Evolutionary conservation across 2,113 vertebrate genomes (phyloP), one percentile per base, ranked within the genome.

Genomic region (Ctenodactylus gundi): DNA sequence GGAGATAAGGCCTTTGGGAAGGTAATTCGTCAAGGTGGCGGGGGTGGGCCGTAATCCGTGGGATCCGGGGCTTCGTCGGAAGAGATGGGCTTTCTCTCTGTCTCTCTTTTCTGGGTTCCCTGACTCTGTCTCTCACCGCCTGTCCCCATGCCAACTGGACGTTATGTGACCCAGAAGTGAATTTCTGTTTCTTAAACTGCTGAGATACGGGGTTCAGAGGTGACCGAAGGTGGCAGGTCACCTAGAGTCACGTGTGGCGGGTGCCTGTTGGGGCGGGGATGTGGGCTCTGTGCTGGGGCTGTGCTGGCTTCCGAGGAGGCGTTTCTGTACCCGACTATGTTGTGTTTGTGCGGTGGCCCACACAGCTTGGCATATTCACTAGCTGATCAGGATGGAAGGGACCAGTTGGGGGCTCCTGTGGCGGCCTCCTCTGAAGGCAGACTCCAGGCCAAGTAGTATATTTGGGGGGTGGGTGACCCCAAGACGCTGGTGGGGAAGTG

Each of bases 171-270:
- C 6, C 12, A 55, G 64, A 53, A 36, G 41, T 7, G 10, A 41
- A n/a, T 15, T 53, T 51, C 7, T 31, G 1, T 51, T 70, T 36
- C 75, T 64, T 7, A 25, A n/a, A 9, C 34, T 29, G 9, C n/a
- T 13, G 53, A 44, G 23, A 55, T 15, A 1, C 2, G 31, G 60
- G 55, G 46, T 20, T 60, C 6, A 9, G 1, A 4, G 8, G 1
- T 31, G 39, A 44, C 36, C 18, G 44, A 7, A 1, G 13, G 15
- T 13, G 17, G 14, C 9, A 11, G 84, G 34, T 29, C 5, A 21
- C 25, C 0, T 2, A 12, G 49, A 36, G 75, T 23, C 23, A 0
- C 49, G 1, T 1, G 17, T 4, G 41, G 21, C 31, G 31, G 6
- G 27, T 7, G 6, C 49, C 68, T 23, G 53, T 10, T n/a, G n/a